Evolutionary conservation across 2,113 vertebrate genomes (phyloP).

Genomic region (Hydrochoerus hydrochaeris): DNA sequence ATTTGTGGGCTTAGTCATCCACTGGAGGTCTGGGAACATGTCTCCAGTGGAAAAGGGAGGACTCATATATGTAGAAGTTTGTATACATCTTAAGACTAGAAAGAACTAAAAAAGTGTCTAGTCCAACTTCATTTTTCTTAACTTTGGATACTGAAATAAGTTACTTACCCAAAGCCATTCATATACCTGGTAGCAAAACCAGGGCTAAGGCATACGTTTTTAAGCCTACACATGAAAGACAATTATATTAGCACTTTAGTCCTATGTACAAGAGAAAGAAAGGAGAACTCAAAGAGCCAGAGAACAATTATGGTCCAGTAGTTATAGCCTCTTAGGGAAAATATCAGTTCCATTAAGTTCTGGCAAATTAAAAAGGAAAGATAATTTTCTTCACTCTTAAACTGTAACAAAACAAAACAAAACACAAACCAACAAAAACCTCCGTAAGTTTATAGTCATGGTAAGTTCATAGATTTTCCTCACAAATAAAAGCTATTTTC

Average conservation of each 20-base stretch:
- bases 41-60: not conserved
- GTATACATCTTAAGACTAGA: not conserved
- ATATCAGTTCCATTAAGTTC: not conserved
- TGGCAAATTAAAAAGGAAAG: not conserved
- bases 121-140: not conserved
- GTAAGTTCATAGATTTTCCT: not conserved
- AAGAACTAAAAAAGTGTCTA: not conserved
- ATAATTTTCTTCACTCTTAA: conserved; percentile 19
- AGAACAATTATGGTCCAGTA: not conserved
- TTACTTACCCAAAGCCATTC: not conserved
- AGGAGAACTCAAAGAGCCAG: not conserved
- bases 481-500: conserved; percentile 8
- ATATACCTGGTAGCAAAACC: not conserved
- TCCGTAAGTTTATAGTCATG: not conserved
- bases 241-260: not conserved
- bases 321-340: not conserved
- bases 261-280: not conserved
- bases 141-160: not conserved
- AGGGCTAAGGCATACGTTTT: not conserved
- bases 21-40: not conserved
- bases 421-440: not conserved
- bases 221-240: not conserved
- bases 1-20: not conserved
- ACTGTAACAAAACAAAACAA: not conserved
- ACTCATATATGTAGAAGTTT: not conserved